phyloP scores from a whole-genome alignment of 2,888 invertebrate species.

The Phyllotreta cruciferae region DNA sequence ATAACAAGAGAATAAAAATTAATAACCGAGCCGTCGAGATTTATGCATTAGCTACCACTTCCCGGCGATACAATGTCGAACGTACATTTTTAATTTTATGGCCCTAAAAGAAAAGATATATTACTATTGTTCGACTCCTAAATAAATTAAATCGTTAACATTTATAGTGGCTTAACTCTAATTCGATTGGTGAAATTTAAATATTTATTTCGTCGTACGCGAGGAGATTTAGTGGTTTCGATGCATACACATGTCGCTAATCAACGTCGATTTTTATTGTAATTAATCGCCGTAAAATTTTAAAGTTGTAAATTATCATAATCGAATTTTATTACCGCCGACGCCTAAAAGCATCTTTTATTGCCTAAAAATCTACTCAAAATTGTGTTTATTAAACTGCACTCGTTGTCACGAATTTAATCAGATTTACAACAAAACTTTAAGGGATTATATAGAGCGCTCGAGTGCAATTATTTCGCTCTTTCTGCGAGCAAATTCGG shows the following conservation, averaged over 20 bases:
- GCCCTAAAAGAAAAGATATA: conserved; percentile 38
- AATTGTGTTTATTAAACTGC: too few relatives aligned
- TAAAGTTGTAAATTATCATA: too few relatives aligned
- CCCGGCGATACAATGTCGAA: conserved; percentile 41
- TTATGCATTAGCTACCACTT: conserved; percentile 40
- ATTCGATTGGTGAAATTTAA: conserved; percentile 48
- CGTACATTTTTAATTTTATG: conserved; percentile 40
- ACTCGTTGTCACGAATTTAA: too few relatives aligned
- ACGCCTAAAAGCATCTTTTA: too few relatives aligned
- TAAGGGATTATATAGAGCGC: too few relatives aligned
- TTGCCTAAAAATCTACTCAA: too few relatives aligned
- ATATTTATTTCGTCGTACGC: conserved; percentile 49
- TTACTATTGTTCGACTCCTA: conserved; percentile 39
- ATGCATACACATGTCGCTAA: conserved; percentile 12
- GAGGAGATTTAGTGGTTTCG: conserved; percentile 43
- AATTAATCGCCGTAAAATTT: too few relatives aligned
- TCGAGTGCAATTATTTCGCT: conserved; percentile 1
- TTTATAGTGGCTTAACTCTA: conserved; percentile 44
- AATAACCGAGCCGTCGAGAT: conserved; percentile 36
- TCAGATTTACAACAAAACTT: too few relatives aligned
- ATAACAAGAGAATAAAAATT: conserved; percentile 27
- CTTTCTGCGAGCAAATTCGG: conserved; percentile 30
- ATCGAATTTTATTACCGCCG: too few relatives aligned
- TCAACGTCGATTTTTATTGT: too few relatives aligned
- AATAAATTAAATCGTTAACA: conserved; percentile 45